Conservation (phyloP, 2,797 vertebrate genomes). For the Pipistrellus pipistrellus region DNA sequence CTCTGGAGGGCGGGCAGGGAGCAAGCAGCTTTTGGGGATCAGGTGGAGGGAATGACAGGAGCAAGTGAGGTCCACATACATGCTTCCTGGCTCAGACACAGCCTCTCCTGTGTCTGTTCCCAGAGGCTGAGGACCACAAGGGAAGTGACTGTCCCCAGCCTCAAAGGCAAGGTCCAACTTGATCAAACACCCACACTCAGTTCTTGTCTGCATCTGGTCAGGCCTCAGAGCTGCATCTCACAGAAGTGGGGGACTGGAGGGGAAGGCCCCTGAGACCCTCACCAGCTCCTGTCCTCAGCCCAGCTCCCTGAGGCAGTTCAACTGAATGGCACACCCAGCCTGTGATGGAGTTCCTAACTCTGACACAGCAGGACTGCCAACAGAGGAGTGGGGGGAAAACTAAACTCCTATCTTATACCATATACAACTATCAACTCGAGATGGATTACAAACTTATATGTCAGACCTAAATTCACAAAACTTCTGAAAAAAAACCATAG, state of each 20-base stretch:
- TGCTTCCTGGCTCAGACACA: neutral
- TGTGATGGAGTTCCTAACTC: neutral
- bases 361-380: neutral
- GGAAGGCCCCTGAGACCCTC: neutral
- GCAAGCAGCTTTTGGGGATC: neutral
- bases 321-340: neutral
- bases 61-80: neutral
- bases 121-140: slow-evolving; percentile 1
- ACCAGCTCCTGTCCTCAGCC: neutral
- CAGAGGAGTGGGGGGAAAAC: neutral
- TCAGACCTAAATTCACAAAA: neutral
- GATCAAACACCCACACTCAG: neutral
- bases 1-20: neutral
- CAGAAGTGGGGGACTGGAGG: neutral
- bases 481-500: neutral
- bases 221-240: neutral
- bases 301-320: neutral
- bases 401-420: neutral
- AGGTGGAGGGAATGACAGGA: neutral
- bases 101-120: neutral
- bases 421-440: neutral
- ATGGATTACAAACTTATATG: neutral
- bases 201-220: neutral
- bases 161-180: neutral
- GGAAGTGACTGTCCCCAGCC: neutral